A percentile compares a stretch with the other conserved stretches of the same genome.
Conservation (phyloP, 2,888 invertebrate species). For the Cerastis rubricosa region DNA sequence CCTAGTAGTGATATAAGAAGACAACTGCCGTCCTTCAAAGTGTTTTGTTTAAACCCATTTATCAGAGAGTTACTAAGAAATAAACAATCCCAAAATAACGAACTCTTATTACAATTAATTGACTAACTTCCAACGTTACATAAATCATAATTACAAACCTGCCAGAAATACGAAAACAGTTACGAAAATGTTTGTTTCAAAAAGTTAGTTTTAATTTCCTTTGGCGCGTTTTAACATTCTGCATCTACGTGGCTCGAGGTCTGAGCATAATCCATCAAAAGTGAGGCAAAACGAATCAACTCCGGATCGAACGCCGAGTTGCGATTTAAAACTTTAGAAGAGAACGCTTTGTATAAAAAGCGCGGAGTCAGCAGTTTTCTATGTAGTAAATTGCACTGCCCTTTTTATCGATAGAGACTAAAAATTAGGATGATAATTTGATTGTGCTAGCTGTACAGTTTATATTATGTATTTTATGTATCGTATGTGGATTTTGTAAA, state of each 20-base stretch:
- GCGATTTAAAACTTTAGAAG: conserved; percentile 58
- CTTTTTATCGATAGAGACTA: neutral
- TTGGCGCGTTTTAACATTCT: conserved; percentile 49
- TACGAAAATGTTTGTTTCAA: conserved; percentile 43
- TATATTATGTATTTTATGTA: neutral
- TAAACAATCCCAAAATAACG: conserved; percentile 24
- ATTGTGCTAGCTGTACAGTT: neutral
- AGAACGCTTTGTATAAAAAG: conserved; percentile 33
- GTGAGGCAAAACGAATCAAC: conserved; percentile 45
- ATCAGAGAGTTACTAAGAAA: neutral
- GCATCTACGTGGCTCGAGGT: conserved; percentile 38
- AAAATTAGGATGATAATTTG: neutral
- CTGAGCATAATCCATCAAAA: conserved; percentile 61
- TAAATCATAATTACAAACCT: conserved; percentile 54
- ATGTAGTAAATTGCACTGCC: conserved; percentile 58
- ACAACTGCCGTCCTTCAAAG: too few relatives aligned
- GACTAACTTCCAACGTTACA: conserved; percentile 35
- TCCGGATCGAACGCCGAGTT: conserved; percentile 58
- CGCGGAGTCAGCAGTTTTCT: conserved; percentile 52
- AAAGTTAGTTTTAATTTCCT: conserved; percentile 59
- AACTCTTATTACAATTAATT: conserved; percentile 47
- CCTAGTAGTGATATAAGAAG: neutral
- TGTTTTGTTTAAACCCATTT: neutral
- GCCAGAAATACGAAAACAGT: conserved; percentile 45
- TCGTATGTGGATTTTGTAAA: neutral